These are phyloP conservation scores for Cataglyphis livida DNA, from an alignment of 2,888 invertebrate species.

Conservation along the genomic window DNA sequence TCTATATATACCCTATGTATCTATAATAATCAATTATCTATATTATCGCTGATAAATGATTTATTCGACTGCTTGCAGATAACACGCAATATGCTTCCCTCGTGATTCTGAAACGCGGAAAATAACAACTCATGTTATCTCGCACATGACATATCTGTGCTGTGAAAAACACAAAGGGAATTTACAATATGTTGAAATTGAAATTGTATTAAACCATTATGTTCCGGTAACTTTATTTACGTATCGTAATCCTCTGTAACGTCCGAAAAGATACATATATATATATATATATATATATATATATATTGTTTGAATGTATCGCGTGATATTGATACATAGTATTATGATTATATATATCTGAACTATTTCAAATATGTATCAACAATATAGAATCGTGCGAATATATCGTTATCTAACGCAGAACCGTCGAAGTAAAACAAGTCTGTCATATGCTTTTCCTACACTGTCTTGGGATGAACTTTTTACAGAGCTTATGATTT, in stretches of 20 bases:
- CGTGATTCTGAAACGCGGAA: background rate
- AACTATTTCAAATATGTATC: background rate
- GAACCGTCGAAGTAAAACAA: background rate
- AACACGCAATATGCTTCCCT: conserved; percentile 8
- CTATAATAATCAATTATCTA: background rate
- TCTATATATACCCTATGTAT: background rate
- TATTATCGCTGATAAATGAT: background rate
- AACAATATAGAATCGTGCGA: background rate
- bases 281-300: too few relatives aligned
- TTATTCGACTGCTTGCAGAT: conserved; percentile 34
- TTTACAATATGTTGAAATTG: background rate
- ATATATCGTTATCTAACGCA: background rate
- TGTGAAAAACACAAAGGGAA: background rate
- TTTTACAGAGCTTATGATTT: background rate
- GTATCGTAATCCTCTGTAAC: background rate
- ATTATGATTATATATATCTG: background rate
- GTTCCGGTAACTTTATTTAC: background rate
- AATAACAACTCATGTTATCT: background rate
- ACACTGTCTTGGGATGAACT: background rate
- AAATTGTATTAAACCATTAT: background rate
- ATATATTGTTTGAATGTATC: background rate
- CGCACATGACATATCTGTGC: background rate
- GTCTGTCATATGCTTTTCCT: background rate
- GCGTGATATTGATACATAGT: background rate
- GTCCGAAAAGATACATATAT: background rate